Evolutionary conservation across 2,888 invertebrate genomes (phyloP), one percentile per base, ranked within the genome.

Genomic region (Osedax frankpressi): DNA sequence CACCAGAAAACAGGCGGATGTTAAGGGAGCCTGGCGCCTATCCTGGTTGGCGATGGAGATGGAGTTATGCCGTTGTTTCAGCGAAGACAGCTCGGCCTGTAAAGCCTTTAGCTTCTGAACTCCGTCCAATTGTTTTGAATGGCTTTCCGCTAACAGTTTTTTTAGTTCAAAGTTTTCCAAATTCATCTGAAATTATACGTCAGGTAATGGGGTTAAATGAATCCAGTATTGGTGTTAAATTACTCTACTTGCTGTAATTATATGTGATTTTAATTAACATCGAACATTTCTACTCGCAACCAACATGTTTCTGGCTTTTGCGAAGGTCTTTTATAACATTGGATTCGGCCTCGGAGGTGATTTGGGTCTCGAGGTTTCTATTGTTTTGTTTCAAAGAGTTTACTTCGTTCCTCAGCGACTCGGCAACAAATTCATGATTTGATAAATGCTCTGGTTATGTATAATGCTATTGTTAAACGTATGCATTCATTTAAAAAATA

Each of bases 241-340:
- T n/a, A n/a, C n/a, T n/a, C n/a, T n/a, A n/a, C n/a, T n/a, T n/a
- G n/a, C n/a, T n/a, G n/a, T n/a, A n/a, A n/a, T n/a, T n/a, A n/a
- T n/a, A n/a, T n/a, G n/a, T n/a, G n/a, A n/a, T n/a, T n/a, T n/a
- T n/a, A n/a, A n/a, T n/a, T n/a, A n/a, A n/a, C n/a, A n/a, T n/a
- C n/a, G n/a, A n/a, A n/a, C n/a, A n/a, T n/a, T n/a, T n/a, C n/a
- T n/a, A n/a, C n/a, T n/a, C n/a, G n/a, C n/a, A n/a, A 44, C 11
- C 44, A 44, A 44, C 44, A 6, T 11, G 6, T 44, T 44, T 44
- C 6, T 44, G 19, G 44, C 19, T 71, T 80, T 80, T 71, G 80
- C 80, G 72, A 81, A 44, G 44, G 44, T 44, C 44, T 44, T 44
- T 44, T 6, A 44, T 44, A 19, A 44, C 19, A 19, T 44, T 44